phyloP scores from a whole-genome alignment of 2,888 invertebrate genomes.

The Diarsia dahlii region DNA sequence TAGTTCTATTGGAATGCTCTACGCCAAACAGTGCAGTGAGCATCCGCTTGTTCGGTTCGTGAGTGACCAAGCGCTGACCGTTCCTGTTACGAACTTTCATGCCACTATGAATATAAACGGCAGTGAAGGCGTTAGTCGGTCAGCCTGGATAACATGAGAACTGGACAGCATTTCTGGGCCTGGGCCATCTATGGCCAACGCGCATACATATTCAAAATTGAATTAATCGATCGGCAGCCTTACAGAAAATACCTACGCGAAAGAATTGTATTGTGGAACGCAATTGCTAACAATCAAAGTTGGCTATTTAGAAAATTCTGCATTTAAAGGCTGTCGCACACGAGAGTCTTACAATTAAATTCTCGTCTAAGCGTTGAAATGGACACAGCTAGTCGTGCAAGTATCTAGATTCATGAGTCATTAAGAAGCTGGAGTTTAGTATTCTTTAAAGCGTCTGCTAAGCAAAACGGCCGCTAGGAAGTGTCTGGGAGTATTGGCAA shows the following conservation, averaged over 20 bases:
- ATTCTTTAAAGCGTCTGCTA: too few species aligned
- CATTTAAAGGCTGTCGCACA: slow-evolving; percentile 19
- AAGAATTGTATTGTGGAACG: neutral
- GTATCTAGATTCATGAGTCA: slow-evolving; percentile 58
- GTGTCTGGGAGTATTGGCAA: too few species aligned
- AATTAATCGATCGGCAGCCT: neutral
- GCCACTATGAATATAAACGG: neutral
- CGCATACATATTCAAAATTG: neutral
- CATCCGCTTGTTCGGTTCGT: slow-evolving; percentile 4
- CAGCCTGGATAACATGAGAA: slow-evolving; percentile 1
- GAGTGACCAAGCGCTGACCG: neutral
- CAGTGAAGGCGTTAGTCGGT: neutral
- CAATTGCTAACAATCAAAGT: slow-evolving; percentile 3
- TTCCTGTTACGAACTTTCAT: slow-evolving; percentile 1
- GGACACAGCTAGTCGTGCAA: slow-evolving; percentile 33
- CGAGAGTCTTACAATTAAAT: slow-evolving; percentile 36
- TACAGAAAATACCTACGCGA: neutral
- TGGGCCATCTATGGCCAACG: neutral
- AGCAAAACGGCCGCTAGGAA: too few species aligned
- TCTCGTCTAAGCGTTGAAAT: slow-evolving; percentile 45
- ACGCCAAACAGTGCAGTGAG: neutral
- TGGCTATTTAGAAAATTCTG: slow-evolving; percentile 13
- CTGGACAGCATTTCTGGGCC: neutral
- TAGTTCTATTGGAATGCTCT: neutral
- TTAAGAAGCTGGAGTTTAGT: too few species aligned